Percentiles rank a stretch among this genome's conserved stretches.
Evolutionary conservation across 2,797 vertebrate genomes (phyloP).

Genomic region (Pseudochirops corinnae): DNA sequence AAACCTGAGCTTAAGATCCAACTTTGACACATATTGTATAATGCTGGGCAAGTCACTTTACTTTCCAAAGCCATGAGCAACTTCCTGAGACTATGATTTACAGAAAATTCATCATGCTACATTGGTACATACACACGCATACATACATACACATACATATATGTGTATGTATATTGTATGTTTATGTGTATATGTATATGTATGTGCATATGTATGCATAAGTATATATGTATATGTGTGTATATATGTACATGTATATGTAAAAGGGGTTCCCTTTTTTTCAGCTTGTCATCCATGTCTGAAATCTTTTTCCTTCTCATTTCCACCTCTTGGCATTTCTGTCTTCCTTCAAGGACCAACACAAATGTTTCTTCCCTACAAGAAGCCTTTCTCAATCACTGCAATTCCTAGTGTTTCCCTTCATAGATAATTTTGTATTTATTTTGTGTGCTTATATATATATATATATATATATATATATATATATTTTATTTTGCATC

Average conservation of each 20-base stretch:
- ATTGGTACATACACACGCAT: not conserved
- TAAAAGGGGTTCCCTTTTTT: not conserved
- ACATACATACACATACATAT: too few relatives aligned
- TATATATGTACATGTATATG: not conserved
- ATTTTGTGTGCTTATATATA: not conserved
- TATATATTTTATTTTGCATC: not conserved
- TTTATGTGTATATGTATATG: too few relatives aligned
- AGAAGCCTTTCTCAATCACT: not conserved
- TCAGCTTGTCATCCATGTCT: not conserved
- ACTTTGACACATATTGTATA: not conserved
- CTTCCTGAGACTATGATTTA: not conserved
- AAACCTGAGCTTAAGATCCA: not conserved
- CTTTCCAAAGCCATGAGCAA: not conserved
- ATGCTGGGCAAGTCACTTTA: not conserved
- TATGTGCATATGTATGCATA: too few relatives aligned
- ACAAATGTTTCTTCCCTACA: not conserved
- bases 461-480: too few relatives aligned
- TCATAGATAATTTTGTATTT: not conserved
- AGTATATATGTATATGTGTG: too few relatives aligned
- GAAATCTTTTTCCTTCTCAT: not conserved
- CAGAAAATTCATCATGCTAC: not conserved
- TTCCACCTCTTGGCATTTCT: not conserved
- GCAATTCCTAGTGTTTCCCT: not conserved
- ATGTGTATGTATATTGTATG: too few relatives aligned
- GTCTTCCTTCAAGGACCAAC: not conserved